Conservation (phyloP, 2,888 invertebrate genomes). For the Lasioglossum lativentre region DNA sequence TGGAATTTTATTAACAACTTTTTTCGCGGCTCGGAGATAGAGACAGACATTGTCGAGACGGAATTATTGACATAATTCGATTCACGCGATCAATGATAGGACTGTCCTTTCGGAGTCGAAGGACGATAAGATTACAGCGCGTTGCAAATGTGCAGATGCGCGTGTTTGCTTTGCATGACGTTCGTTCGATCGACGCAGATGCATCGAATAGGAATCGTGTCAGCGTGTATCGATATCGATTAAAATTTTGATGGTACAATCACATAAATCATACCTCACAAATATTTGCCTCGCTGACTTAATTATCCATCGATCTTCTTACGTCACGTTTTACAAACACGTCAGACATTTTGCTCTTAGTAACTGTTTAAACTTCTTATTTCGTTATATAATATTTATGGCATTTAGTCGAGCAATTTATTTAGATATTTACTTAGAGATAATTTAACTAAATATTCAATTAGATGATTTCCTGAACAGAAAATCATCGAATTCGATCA, state of each 20-base stretch:
- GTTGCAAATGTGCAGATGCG: constrained; percentile 1
- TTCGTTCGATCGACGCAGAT: not conserved
- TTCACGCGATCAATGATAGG: not conserved
- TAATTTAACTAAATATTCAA: too few relatives aligned
- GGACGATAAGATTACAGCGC: constrained; percentile 20
- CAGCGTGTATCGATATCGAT: not conserved
- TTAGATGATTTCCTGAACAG: too few relatives aligned
- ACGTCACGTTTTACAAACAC: not conserved
- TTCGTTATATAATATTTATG: not conserved
- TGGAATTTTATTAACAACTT: not conserved
- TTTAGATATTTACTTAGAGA: too few relatives aligned
- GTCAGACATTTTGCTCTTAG: not conserved
- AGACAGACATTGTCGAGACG: not conserved
- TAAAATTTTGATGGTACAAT: not conserved
- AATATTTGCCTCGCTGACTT: not conserved
- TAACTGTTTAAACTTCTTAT: not conserved
- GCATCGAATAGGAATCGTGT: not conserved
- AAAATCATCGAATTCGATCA: not conserved
- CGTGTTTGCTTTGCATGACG: not conserved
- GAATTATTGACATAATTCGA: not conserved
- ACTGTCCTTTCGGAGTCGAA: not conserved
- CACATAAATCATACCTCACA: not conserved
- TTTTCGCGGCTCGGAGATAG: not conserved
- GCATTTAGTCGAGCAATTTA: not conserved
- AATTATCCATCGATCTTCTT: not conserved